A percentile compares a stretch with the other conserved stretches of the same genome.
Conservation (phyloP, 2,797 vertebrate genomes). For the Anabacerthia variegaticeps region DNA sequence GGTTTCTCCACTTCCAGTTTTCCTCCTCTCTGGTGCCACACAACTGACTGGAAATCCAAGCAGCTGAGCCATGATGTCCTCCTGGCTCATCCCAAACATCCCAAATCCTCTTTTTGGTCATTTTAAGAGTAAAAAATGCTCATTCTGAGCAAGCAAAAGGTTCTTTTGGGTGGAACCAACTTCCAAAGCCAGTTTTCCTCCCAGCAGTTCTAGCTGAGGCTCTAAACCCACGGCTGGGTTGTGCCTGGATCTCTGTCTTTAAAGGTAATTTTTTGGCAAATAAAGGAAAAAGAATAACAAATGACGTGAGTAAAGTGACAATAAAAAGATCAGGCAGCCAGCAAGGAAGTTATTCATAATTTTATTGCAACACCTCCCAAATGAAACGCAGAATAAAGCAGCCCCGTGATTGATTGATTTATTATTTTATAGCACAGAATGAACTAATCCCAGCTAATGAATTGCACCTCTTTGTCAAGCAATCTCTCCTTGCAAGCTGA, state of each 20-base stretch:
- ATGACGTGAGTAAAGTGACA: fast-evolving
- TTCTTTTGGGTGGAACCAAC: not conserved
- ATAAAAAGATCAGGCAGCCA: not conserved
- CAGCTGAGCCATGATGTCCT: not conserved
- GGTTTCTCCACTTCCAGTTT: not conserved
- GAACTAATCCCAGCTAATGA: not conserved
- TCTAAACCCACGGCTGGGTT: fast-evolving
- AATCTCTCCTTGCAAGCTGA: not conserved
- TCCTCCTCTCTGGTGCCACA: not conserved
- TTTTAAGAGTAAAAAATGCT: not conserved
- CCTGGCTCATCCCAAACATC: not conserved
- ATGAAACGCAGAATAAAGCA: not conserved
- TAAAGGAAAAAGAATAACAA: not conserved
- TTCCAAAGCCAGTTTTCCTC: not conserved
- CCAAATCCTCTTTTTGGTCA: not conserved
- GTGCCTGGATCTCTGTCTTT: fast-evolving
- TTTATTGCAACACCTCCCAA: constrained; percentile 5
- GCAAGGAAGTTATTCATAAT: not conserved
- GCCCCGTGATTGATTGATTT: fast-evolving
- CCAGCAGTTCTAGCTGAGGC: too few species aligned
- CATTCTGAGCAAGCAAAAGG: not conserved
- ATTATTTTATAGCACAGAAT: too few species aligned
- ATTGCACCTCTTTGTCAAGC: not conserved
- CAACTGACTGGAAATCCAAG: not conserved
- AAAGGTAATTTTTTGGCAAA: not conserved